phyloP scores from a whole-genome alignment of 2,888 invertebrate genomes.

The Diarsia brunnea region DNA sequence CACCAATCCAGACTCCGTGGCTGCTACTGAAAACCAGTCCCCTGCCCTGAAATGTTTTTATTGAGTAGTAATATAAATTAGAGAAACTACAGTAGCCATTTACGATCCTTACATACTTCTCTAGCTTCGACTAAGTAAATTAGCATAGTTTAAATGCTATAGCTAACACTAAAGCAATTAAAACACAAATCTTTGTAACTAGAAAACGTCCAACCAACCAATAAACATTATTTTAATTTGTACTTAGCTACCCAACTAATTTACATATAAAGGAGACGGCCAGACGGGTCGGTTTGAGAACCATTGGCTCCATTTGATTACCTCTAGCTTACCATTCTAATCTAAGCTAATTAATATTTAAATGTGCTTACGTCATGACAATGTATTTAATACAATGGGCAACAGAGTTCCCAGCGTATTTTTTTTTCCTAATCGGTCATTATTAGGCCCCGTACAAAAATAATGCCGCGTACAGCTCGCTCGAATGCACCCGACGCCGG shows the following conservation, averaged over 20 bases:
- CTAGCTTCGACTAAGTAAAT: not conserved
- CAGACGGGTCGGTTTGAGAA: conserved; percentile 52
- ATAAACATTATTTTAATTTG: conserved; percentile 47
- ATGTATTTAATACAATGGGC: conserved; percentile 82
- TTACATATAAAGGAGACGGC: conserved; percentile 60
- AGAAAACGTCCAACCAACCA: conserved; percentile 26
- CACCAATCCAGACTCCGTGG: no score
- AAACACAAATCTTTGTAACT: conserved; percentile 23
- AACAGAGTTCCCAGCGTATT: conserved; percentile 79
- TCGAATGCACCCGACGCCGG: conserved; percentile 82
- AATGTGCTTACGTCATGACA: conserved; percentile 86
- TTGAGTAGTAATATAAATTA: no score
- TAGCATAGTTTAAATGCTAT: not conserved
- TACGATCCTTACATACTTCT: not conserved
- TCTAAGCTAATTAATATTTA: conserved; percentile 84
- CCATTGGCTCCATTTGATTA: conserved; percentile 62
- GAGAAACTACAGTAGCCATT: not conserved
- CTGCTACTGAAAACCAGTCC: no score
- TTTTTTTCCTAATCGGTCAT: conserved; percentile 86
- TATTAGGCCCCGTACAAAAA: conserved; percentile 83
- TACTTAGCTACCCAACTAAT: conserved; percentile 43
- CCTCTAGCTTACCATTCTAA: conserved; percentile 69
- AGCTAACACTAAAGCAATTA: conserved; percentile 21
- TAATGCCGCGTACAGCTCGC: conserved; percentile 74
- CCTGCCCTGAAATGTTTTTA: no score